Conservation (phyloP, 2,113 vertebrate genomes). For the Empidonax traillii region DNA sequence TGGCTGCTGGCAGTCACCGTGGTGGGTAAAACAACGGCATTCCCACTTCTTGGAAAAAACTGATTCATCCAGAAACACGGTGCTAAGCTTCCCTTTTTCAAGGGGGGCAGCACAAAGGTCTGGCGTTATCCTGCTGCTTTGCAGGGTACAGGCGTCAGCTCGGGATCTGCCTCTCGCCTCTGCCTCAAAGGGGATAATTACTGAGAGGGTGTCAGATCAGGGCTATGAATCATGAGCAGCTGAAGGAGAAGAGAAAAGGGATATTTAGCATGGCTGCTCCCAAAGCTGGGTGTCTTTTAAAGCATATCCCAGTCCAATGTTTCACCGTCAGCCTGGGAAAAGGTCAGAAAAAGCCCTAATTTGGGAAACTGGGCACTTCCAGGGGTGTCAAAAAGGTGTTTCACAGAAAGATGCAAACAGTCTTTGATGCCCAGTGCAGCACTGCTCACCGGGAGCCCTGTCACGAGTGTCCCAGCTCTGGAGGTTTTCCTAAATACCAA, state of each 20-base stretch:
- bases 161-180: background rate
- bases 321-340: background rate
- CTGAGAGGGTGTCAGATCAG: background rate
- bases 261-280: background rate
- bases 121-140: background rate
- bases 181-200: background rate
- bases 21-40: rapidly evolving
- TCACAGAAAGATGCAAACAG: background rate
- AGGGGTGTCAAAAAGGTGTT: background rate
- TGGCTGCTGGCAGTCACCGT: background rate
- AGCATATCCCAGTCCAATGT: rapidly evolving
- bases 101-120: background rate
- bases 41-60: background rate
- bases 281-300: background rate
- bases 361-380: background rate
- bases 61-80: background rate
- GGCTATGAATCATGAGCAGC: background rate
- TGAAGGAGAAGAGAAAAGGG: background rate
- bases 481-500: background rate
- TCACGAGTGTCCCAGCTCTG: rapidly evolving
- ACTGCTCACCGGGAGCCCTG: background rate
- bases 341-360: background rate
- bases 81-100: background rate
- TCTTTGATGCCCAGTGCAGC: background rate
- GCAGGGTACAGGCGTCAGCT: rapidly evolving